Base-by-base conservation (phyloP, 2,888 invertebrate species). In the Calliopum simillimum region DNA sequence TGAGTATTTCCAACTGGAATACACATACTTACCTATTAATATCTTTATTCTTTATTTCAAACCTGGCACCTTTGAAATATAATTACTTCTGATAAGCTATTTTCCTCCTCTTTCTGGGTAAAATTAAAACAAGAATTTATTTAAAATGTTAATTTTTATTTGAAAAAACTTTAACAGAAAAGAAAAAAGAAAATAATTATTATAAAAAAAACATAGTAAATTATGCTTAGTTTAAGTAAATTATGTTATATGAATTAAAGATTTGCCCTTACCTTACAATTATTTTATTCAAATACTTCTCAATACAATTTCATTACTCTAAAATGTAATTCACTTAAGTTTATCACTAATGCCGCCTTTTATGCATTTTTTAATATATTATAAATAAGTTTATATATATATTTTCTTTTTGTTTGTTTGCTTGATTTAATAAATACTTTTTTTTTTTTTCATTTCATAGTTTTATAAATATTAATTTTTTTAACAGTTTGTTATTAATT, bases 141-240 rank as follows among this genome's bases (percentile, higher is more conserved):
- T 61, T 61, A 44, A 61, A 61, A 46, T 59, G 59, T 44, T 61
- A 19, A 61, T 21, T 61, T n/a, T 61, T 61, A 61, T 61, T 61
- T 21, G 61, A 61, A 61, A 33, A 44, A 46, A 46, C 12, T 61
- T 19, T 33, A 61, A 61, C 46, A 46, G 44, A 61, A 61, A 1
- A 33, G 33, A 33, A 33, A 33, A 19, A 44, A 61, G 41, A 13
- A 61, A 1, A 19, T 43, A 44, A 61, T 61, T 21, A 19, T 44
- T n/a, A 44, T 14, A 44, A 61, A 44, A 44, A 16, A 43, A 61
- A 61, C 44, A 16, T 5, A 61, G 46, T 11, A 21, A 14, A 61
- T 61, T 47, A 44, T 33, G 14, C 46, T 61, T 33, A 33, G 25
- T 5, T 41, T 33, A 21, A 53, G 11, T 23, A 53, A 53, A 23